A percentile compares a stretch with the other conserved stretches of the same genome.
Conservation (phyloP, 2,113 vertebrate species). For the Entomyzon cyanotis region DNA sequence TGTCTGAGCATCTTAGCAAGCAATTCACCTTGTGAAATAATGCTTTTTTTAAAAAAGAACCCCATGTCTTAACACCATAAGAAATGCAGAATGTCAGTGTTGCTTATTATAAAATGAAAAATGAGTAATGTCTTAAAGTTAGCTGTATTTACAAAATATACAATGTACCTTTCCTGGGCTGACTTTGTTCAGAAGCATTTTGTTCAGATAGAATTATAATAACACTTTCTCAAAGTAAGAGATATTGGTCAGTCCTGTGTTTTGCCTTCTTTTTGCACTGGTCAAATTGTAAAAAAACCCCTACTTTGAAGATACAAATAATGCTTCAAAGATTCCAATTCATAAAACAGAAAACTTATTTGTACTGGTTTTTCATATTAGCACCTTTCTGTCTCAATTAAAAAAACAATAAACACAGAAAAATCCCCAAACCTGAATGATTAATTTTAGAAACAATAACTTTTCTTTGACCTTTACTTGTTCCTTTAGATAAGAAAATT, state of each 20-base stretch:
- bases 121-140: not conserved
- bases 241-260: not conserved
- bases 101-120: not conserved
- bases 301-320: not conserved
- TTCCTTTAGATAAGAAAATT: not conserved
- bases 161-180: not conserved
- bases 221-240: not conserved
- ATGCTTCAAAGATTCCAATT: not conserved
- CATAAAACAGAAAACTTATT: not conserved
- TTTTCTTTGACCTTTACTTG: not conserved
- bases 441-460: not conserved
- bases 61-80: not conserved
- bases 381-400: not conserved
- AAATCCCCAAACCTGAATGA: not conserved
- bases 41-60: not conserved
- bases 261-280: not conserved
- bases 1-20: not conserved
- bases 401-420: not conserved
- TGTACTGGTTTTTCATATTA: not conserved
- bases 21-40: not conserved
- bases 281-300: accelerated
- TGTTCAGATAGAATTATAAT: not conserved
- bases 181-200: not conserved
- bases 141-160: not conserved
- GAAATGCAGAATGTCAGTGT: not conserved